Conservation (phyloP, 2,888 invertebrate genomes). For the Seira sanloemensis region DNA sequence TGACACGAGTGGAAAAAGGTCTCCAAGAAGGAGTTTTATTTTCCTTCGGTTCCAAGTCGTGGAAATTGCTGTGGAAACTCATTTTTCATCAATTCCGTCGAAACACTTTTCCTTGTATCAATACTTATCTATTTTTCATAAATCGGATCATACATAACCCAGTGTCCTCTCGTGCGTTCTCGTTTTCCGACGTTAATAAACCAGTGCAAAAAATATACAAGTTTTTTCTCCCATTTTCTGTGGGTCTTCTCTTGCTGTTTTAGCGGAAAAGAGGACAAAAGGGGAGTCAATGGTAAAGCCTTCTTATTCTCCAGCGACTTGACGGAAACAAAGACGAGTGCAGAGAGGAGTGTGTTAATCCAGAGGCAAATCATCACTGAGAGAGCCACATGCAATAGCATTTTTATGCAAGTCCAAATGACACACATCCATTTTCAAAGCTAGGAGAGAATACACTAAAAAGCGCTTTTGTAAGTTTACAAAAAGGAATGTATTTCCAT, state of each 20-base stretch:
- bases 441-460: background rate
- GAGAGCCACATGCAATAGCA: background rate
- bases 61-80: no score
- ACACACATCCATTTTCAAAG: background rate
- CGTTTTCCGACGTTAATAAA: background rate
- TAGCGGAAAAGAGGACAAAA: background rate
- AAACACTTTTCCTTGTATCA: no score
- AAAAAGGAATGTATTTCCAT: background rate
- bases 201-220: slow-evolving; percentile 9
- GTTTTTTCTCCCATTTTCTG: background rate
- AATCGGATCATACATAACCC: no score
- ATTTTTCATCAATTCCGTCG: no score
- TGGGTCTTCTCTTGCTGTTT: background rate
- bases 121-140: background rate
- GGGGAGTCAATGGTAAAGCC: no score
- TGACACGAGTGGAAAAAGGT: no score
- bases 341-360: background rate
- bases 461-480: background rate
- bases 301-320: slow-evolving; percentile 2
- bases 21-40: no score
- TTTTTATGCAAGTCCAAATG: background rate
- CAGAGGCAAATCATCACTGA: background rate
- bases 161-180: slow-evolving; percentile 1
- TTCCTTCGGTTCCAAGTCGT: no score
- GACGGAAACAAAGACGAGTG: background rate